Base-by-base conservation (phyloP, 2,888 invertebrate species). In the Allacma fusca region DNA sequence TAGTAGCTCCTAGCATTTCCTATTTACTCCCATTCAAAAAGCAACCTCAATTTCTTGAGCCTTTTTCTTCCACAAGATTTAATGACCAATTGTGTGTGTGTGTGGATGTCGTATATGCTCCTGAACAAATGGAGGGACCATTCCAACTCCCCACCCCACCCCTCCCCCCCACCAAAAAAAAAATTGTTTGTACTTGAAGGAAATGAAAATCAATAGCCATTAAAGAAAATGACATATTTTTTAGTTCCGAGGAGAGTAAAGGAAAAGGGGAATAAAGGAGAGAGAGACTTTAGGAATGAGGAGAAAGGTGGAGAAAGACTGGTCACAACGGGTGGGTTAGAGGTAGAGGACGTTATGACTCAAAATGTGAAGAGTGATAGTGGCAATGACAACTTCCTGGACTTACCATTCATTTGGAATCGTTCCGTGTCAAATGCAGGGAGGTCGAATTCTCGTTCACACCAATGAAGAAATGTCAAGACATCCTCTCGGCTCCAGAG, bases 371-470 rank as follows among this genome's bases (percentile, higher is more conserved):
- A 64, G 76, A 76, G 62, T n/a, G 26, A 77, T 68, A 70, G 65
- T 70, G 72, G 65, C 57, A 77, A 67, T 69, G 69, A 78, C 34
- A 75, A 78, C 59, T 44, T 72, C 73, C 68, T 76, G 72, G 62
- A 85, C 87, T 89, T 88, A 90, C 96, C 97, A 87, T 97, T 97
- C 96, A 97, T 96, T 89, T 95, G 95, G 87, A 97, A 97, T 88
- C 94, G 91, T 86, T 96, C 95, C 91, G 94, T 92, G 86, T 96
- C 95, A 86, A 97, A 93, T 84, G 93, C 92, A 74, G 95, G 95
- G 83, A 96, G 88, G 87, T 96, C 96, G 87, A 95, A 96, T 88
- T 96, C 95, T 82, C 94, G 90, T 87, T 96, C 95, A 83, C 95
- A 94, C 93, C 96, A 96, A 86, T 93, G 92, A 71, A 97, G 88